Evolutionary conservation across 2,888 invertebrate genomes (phyloP).

Genomic region (Mimas tiliae): DNA sequence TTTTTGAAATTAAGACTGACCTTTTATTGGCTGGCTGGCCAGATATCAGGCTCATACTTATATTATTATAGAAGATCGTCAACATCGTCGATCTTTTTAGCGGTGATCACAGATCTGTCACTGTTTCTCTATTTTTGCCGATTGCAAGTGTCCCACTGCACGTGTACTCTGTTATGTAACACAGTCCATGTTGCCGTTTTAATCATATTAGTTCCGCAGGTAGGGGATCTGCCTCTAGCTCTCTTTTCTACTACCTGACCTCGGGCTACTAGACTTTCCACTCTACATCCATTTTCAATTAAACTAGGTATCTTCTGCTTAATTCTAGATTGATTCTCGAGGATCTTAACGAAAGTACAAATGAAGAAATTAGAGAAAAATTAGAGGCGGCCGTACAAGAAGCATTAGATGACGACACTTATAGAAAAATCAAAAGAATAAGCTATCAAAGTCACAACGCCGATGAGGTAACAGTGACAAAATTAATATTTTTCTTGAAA

Average conservation of each 20-base stretch:
- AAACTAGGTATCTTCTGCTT: not conserved
- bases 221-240: too few species aligned
- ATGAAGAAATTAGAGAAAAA: conserved; percentile 84
- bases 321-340: conserved; percentile 77
- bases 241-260: too few species aligned
- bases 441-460: conserved; percentile 89
- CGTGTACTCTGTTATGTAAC: too few species aligned
- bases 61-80: not conserved
- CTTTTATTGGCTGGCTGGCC: too few species aligned
- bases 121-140: too few species aligned
- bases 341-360: conserved; percentile 65
- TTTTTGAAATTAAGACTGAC: too few species aligned
- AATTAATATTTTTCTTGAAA: not conserved
- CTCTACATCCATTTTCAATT: not conserved
- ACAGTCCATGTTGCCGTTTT: too few species aligned
- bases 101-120: too few species aligned
- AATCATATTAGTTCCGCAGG: too few species aligned
- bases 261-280: too few species aligned
- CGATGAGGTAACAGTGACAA: conserved; percentile 82
- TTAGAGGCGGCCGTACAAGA: conserved; percentile 88
- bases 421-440: conserved; percentile 88
- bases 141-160: too few species aligned
- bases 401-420: conserved; percentile 88
- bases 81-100: too few species aligned
- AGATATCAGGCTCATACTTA: not conserved